These are phyloP conservation scores for Ormyrus nitidulus DNA, from an alignment of 2,888 invertebrate genomes.

Conservation along the genomic window DNA sequence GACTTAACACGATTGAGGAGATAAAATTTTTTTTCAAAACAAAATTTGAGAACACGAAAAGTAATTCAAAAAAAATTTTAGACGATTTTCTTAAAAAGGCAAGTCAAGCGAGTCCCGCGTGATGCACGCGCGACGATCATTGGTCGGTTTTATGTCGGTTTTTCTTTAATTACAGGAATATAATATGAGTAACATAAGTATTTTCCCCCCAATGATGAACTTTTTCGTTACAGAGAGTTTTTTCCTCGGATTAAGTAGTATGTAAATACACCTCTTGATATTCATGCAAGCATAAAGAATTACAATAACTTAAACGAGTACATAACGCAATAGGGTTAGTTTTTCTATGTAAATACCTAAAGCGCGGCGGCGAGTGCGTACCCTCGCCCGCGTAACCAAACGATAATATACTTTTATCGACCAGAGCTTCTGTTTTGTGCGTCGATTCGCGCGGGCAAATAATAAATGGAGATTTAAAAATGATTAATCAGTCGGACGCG, in stretches of 20 bases:
- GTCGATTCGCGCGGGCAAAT: slow-evolving; percentile 60
- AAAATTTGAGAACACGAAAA: slow-evolving; percentile 21
- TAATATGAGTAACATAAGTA: slow-evolving; percentile 34
- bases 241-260: slow-evolving; percentile 73
- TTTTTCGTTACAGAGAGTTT: slow-evolving; percentile 65
- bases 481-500: slow-evolving; percentile 5
- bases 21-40: too few species aligned
- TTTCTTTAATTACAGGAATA: slow-evolving; percentile 50
- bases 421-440: slow-evolving; percentile 71
- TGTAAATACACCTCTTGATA: slow-evolving; percentile 74
- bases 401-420: slow-evolving; percentile 72
- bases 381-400: slow-evolving; percentile 73
- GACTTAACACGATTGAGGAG: too few species aligned
- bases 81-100: neutral
- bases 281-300: slow-evolving; percentile 71
- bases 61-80: neutral
- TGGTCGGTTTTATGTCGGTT: slow-evolving; percentile 65
- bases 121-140: slow-evolving; percentile 67
- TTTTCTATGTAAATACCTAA: slow-evolving; percentile 71
- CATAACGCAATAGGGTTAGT: slow-evolving; percentile 74
- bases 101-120: slow-evolving; percentile 61
- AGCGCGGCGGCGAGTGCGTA: slow-evolving; percentile 68
- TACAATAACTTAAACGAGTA: slow-evolving; percentile 72
- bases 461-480: neutral
- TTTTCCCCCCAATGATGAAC: slow-evolving; percentile 49